Evolutionary conservation across 2,797 vertebrate genomes (phyloP).

Genomic region (Siniperca scherzeri): DNA sequence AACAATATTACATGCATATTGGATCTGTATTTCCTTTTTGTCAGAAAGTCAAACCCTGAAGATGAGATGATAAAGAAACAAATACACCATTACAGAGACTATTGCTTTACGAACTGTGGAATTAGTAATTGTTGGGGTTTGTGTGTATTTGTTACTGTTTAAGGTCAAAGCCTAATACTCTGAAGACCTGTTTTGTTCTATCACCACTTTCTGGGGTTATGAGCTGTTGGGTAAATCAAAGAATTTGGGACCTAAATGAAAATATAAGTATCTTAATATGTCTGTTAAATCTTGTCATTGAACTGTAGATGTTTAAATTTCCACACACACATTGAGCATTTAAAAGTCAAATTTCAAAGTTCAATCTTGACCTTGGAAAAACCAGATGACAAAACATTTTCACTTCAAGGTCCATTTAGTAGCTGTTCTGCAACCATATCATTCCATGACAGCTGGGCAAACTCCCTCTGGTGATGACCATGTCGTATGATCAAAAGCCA

Average conservation of each 20-base stretch:
- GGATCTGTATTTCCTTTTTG: not conserved
- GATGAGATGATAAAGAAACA: not conserved
- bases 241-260: too few species aligned
- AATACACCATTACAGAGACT: not conserved
- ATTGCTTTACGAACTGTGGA: not conserved
- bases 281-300: not conserved
- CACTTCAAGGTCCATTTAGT: not conserved
- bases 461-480: not conserved
- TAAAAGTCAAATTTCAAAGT: not conserved
- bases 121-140: not conserved
- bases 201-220: not conserved
- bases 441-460: not conserved
- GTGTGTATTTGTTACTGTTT: not conserved
- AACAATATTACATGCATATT: slow-evolving; percentile 44
- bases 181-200: not conserved
- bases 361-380: not conserved
- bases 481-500: not conserved
- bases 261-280: not conserved
- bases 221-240: not conserved
- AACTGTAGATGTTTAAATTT: not conserved
- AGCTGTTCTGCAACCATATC: not conserved
- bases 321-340: not conserved
- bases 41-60: too few species aligned
- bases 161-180: not conserved
- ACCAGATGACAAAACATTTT: not conserved